These are phyloP conservation scores for Dusona sp. DNA, from an alignment of 2,888 invertebrate genomes.

Conservation along the genomic window DNA sequence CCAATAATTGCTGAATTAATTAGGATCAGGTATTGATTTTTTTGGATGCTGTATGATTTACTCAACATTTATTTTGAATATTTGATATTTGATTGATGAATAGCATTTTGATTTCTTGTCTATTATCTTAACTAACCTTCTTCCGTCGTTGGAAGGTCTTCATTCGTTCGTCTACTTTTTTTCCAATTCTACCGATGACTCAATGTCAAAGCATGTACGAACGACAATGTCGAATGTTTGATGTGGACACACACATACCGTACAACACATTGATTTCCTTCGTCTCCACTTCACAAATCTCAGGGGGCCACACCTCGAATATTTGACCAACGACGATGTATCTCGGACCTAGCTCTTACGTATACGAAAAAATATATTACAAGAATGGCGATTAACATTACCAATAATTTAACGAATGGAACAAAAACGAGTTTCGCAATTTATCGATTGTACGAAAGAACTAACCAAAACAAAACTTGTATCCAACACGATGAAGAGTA, in stretches of 20 bases:
- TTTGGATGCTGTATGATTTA: not conserved
- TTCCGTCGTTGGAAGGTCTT: slow-evolving; percentile 6
- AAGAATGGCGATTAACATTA: slow-evolving; percentile 2
- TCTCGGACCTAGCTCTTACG: not conserved
- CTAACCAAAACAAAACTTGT: not conserved
- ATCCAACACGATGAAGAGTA: not conserved
- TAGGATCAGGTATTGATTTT: not conserved
- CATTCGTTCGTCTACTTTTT: slow-evolving; percentile 13
- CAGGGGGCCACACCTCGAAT: slow-evolving; percentile 82
- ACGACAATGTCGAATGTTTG: slow-evolving; percentile 71
- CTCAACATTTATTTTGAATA: not conserved
- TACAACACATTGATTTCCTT: slow-evolving; percentile 41
- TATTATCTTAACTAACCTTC: not conserved
- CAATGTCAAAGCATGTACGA: slow-evolving; percentile 35
- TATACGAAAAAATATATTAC: slow-evolving; percentile 20
- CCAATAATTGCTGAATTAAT: not conserved
- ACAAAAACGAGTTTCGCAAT: slow-evolving; percentile 13
- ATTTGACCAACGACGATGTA: slow-evolving; percentile 81
- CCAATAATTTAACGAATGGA: not conserved
- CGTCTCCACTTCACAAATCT: slow-evolving; percentile 67
- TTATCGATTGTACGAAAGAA: not conserved
- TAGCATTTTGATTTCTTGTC: not conserved
- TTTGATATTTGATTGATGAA: too few relatives aligned
- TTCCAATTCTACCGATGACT: slow-evolving; percentile 34
- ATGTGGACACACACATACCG: slow-evolving; percentile 77